These are phyloP conservation scores for Uria lomvia DNA, from an alignment of 2,113 vertebrate genomes.

Conservation along the genomic window DNA sequence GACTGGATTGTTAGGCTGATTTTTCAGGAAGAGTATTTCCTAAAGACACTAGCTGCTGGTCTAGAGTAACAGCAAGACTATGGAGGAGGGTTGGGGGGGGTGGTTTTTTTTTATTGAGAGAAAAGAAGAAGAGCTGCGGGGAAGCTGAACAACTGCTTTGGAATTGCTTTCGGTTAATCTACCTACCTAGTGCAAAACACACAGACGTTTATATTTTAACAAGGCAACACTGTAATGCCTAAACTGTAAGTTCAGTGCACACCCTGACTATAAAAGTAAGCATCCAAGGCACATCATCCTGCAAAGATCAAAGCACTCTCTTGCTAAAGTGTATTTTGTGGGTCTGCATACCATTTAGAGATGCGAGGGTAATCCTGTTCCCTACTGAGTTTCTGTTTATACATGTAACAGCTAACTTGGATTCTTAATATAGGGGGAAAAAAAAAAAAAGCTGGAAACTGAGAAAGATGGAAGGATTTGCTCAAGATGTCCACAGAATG, in stretches of 20 bases:
- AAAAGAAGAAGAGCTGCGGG: not conserved
- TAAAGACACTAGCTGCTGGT: not conserved
- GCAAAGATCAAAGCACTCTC: not conserved
- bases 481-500: not conserved
- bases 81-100: not conserved
- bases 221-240: not conserved
- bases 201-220: not conserved
- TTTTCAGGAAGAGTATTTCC: not conserved
- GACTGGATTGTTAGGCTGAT: not conserved
- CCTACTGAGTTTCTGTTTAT: not conserved
- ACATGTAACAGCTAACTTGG: not conserved
- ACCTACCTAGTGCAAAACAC: not conserved
- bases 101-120: not conserved
- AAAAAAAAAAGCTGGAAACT: not conserved
- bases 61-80: not conserved
- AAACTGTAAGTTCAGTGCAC: not conserved
- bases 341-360: not conserved
- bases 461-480: not conserved
- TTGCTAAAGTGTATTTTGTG: not conserved
- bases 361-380: not conserved
- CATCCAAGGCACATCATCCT: not conserved
- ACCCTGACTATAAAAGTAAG: not conserved
- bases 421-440: not conserved
- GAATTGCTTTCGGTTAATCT: not conserved
- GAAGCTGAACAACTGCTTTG: not conserved